phyloP scores from a whole-genome alignment of 2,797 vertebrate species.

The Ceyx erithaca region DNA sequence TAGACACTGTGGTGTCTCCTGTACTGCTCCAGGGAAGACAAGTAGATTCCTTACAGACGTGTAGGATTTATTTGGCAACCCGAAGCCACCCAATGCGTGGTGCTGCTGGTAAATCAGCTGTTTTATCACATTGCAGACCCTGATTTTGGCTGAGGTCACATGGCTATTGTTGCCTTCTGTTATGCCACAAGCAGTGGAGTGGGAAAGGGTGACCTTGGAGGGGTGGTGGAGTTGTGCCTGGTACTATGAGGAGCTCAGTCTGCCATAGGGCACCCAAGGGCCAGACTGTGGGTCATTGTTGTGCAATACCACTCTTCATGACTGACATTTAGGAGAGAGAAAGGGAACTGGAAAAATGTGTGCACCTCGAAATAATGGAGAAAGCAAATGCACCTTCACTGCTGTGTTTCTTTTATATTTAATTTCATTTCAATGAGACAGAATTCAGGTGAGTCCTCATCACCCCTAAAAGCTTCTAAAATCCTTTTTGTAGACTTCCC shows the following conservation, averaged over 20 bases:
- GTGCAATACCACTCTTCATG: neutral
- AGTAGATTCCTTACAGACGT: neutral
- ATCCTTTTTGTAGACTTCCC: neutral
- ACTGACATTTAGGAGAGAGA: neutral
- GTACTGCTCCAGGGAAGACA: neutral
- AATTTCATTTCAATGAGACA: neutral
- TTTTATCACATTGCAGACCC: neutral
- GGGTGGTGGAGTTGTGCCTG: fast-evolving
- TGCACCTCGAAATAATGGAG: neutral
- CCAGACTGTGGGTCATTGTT: neutral
- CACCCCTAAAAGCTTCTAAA: neutral
- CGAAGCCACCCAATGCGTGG: too few relatives aligned
- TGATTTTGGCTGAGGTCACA: neutral
- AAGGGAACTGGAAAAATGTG: neutral
- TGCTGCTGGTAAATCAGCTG: neutral
- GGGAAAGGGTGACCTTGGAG: neutral
- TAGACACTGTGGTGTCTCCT: neutral
- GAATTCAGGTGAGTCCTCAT: neutral
- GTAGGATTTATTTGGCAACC: neutral
- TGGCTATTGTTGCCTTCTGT: neutral
- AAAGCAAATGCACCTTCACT: neutral
- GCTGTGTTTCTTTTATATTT: neutral
- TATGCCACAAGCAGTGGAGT: fast-evolving
- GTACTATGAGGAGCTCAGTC: neutral
- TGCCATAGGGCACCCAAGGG: neutral